Conservation (phyloP, 2,113 vertebrate species). For the Zosterops hypoxanthus region DNA sequence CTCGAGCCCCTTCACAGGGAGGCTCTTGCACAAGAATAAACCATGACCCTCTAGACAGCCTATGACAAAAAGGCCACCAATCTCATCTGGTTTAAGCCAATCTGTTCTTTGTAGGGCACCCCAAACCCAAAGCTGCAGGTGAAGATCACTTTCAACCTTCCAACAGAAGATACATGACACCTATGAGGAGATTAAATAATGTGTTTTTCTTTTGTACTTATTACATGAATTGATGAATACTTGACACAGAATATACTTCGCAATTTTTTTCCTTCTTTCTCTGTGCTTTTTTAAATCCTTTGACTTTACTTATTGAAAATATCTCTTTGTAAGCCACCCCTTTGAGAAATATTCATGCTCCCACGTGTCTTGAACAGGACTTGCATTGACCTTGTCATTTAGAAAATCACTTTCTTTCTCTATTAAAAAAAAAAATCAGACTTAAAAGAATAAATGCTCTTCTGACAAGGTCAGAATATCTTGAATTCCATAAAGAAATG, state of each 20-base stretch:
- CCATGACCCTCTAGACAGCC: not conserved
- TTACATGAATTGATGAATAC: not conserved
- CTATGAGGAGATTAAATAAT: not conserved
- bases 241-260: not conserved
- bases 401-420: not conserved
- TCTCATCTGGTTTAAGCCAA: not conserved
- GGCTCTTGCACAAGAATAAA: not conserved
- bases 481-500: not conserved
- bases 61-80: fast-evolving
- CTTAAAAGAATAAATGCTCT: not conserved
- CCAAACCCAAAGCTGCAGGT: not conserved
- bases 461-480: not conserved
- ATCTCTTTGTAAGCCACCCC: not conserved
- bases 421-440: not conserved
- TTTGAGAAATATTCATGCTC: not conserved
- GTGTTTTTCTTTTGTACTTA: not conserved
- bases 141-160: not conserved
- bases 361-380: not conserved
- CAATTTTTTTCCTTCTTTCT: not conserved
- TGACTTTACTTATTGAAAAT: not conserved
- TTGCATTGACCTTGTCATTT: not conserved
- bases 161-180: not conserved
- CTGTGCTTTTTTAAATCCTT: not conserved
- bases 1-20: fast-evolving
- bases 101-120: not conserved